These are phyloP conservation scores for Coleophora deauratella DNA, from an alignment of 2,888 invertebrate genomes.

Conservation along the genomic window DNA sequence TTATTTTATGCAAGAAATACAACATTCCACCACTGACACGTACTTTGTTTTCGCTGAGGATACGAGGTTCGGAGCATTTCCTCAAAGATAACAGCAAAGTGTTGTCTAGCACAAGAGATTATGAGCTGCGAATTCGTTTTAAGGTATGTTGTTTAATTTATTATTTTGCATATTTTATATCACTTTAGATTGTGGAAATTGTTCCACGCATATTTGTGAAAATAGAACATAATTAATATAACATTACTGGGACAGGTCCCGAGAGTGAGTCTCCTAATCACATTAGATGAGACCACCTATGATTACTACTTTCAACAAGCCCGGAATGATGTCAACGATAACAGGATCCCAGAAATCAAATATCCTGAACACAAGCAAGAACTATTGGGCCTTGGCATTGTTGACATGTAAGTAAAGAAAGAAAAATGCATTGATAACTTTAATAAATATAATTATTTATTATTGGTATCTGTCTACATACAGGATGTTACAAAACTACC, in stretches of 20 bases:
- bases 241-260: conserved; percentile 59
- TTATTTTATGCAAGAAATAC: conserved; percentile 79
- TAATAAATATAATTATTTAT: no score
- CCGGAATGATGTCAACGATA: conserved; percentile 85
- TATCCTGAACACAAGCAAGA: conserved; percentile 85
- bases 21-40: conserved; percentile 84
- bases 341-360: conserved; percentile 84
- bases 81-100: conserved; percentile 76
- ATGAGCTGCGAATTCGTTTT: conserved; percentile 87
- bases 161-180: not conserved
- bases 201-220: no score
- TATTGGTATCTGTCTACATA: no score
- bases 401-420: conserved; percentile 81
- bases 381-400: conserved; percentile 87
- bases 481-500: no score
- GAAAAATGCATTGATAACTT: no score
- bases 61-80: conserved; percentile 78
- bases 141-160: conserved; percentile 75
- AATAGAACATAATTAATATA: no score
- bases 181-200: not conserved
- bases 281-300: conserved; percentile 83
- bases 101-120: conserved; percentile 65
- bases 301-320: conserved; percentile 92
- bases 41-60: conserved; percentile 84
- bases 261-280: conserved; percentile 74